Evolutionary conservation across 2,797 vertebrate genomes (phyloP), one percentile per base, ranked within the genome.

Genomic region (Lithobates pipiens): DNA sequence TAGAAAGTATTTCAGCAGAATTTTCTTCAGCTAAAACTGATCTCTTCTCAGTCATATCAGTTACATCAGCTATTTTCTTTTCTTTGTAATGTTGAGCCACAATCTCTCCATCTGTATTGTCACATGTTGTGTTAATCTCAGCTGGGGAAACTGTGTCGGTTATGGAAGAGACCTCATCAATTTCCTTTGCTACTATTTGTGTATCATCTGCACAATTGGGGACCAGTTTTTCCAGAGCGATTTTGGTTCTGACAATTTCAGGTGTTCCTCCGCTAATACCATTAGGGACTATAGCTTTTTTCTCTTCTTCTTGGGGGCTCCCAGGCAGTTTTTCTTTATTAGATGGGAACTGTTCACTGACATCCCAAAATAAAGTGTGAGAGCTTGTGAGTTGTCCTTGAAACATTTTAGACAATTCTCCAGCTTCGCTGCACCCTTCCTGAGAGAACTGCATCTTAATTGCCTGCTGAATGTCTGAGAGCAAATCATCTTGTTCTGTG

Each of bases 381-480:
- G 89, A 91, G 86, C 93, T 94, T 82, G 92, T 90, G 71, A 89
- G 94, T 88, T 91, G 93, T 88, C 88, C 93, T 80, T 88, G 93
- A 77, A 94, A 94, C 91, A 89, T 91, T 89, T 91, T 90, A 92
- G 87, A 90, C 88, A 90, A 82, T 85, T 89, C 86, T 85, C 90
- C 87, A 29, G 77, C 83, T 81, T 90, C 92, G 87, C 91, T 89
- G 76, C 89, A 93, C 82, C 91, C 93, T 81, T 94, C 94, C 92
- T 97, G 93, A 89, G 92, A 94, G 87, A 93, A 92, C 89, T 99
- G 97, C 82, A 98, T 96, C 88, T 93, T 94, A 83, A 99, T 98
- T 77, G 97, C 95, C 29, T 97, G 96, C 96, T 99, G 97, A 91
- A 99, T 99, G 91, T 99, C 98, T 2, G 97, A 97, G 3, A 99